Evolutionary conservation across 2,113 vertebrate species (phyloP).

Genomic region (Carettochelys insculpta): DNA sequence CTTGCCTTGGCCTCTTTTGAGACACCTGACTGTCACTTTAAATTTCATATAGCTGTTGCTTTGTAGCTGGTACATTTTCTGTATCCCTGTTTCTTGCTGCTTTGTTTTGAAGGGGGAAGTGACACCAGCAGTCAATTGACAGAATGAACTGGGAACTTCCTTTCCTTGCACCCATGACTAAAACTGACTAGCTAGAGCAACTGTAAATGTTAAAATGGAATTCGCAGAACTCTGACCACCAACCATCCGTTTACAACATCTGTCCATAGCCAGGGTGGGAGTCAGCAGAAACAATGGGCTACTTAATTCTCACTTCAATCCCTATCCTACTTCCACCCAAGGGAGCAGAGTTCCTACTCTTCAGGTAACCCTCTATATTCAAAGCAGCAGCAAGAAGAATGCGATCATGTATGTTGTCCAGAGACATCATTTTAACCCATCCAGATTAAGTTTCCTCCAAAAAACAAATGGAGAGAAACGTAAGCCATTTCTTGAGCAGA

Average conservation of each 20-base stretch:
- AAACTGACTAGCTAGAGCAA: background rate
- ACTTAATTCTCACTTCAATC: background rate
- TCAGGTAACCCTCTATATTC: no score
- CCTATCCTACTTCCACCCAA: background rate
- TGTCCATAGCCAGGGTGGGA: background rate
- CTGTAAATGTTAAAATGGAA: background rate
- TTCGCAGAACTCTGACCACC: no score
- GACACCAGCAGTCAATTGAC: fast-evolving
- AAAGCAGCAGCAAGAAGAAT: background rate
- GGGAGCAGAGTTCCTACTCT: background rate
- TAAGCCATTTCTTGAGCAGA: background rate
- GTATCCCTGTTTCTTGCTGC: background rate
- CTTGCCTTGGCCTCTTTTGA: background rate
- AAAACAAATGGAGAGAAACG: background rate
- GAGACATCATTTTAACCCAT: background rate
- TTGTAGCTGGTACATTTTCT: background rate
- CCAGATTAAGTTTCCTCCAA: background rate
- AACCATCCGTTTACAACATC: background rate
- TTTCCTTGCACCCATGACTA: background rate
- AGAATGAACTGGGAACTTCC: background rate
- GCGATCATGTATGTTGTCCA: background rate
- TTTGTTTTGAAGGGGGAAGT: background rate
- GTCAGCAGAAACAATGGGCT: background rate
- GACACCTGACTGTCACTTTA: background rate
- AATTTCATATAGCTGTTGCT: fast-evolving